Percentiles rank a stretch among this genome's conserved stretches.
Conservation (phyloP, 2,888 invertebrate genomes). For the Dexiosoma caninum region DNA sequence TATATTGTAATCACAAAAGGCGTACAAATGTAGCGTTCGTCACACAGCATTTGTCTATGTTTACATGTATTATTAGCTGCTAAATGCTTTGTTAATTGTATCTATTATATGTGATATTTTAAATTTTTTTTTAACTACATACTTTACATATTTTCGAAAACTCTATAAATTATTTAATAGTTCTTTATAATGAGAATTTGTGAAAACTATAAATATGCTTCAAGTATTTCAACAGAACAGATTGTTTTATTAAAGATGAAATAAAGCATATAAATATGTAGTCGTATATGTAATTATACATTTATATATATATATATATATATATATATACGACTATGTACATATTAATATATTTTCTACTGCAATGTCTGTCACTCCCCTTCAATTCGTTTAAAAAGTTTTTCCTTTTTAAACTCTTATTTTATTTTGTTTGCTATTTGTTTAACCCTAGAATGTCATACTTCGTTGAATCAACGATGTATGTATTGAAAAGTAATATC, state of each 20-base stretch:
- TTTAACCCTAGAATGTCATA: too few species aligned
- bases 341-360: slow-evolving; percentile 14
- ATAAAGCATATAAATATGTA: neutral
- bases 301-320: neutral
- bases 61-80: too few species aligned
- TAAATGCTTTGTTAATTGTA: too few species aligned
- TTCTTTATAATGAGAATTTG: neutral
- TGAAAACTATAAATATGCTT: slow-evolving; percentile 10
- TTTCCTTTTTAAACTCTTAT: neutral
- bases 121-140: too few species aligned
- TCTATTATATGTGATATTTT: too few species aligned
- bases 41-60: too few species aligned
- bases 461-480: too few species aligned
- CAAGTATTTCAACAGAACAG: slow-evolving; percentile 13
- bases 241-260: neutral
- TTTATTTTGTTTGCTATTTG: slow-evolving; percentile 6
- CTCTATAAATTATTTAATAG: neutral
- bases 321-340: neutral
- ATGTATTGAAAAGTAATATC: too few species aligned
- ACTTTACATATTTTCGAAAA: neutral
- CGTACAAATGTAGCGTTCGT: too few species aligned
- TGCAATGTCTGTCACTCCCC: slow-evolving; percentile 46
- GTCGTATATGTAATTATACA: too few species aligned
- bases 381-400: slow-evolving; percentile 28
- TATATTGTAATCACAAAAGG: too few species aligned